Evolutionary conservation across 2,797 vertebrate genomes (phyloP).

Genomic region (Lepilemur septentrionalis): DNA sequence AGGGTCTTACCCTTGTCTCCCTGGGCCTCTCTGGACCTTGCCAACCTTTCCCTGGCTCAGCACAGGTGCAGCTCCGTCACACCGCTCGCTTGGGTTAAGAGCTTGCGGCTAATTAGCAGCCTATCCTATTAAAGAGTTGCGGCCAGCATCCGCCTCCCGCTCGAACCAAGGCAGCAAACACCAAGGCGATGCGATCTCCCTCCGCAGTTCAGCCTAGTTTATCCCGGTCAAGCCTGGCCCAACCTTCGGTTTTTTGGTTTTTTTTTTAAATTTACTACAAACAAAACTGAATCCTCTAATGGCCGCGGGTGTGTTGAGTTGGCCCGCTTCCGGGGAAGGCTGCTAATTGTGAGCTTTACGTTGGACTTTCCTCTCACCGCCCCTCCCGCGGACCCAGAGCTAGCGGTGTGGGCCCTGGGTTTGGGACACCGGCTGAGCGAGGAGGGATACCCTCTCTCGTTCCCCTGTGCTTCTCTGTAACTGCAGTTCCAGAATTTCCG

Average conservation of each 20-base stretch:
- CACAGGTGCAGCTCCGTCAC: slow-evolving; percentile 80
- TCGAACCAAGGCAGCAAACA: slow-evolving; percentile 32
- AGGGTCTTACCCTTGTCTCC: not conserved
- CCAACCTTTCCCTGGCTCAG: not conserved
- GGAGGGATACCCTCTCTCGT: not conserved
- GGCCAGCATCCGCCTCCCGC: slow-evolving; percentile 68
- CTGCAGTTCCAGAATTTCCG: not conserved
- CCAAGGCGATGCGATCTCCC: not conserved
- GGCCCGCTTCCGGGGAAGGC: not conserved
- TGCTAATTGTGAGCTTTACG: not conserved
- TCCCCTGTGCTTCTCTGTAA: not conserved
- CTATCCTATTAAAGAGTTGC: slow-evolving; percentile 34
- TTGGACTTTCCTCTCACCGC: not conserved
- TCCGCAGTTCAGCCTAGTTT: not conserved
- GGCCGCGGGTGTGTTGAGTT: not conserved
- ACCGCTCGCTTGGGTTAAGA: slow-evolving; percentile 22
- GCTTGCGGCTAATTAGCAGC: slow-evolving; percentile 74
- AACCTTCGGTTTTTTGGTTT: not conserved
- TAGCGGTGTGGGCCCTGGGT: not conserved
- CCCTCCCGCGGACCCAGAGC: not conserved
- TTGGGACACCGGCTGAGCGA: not conserved
- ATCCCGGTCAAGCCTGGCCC: not conserved
- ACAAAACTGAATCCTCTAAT: not conserved
- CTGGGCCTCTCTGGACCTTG: slow-evolving; percentile 22
- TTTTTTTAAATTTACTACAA: not conserved